phyloP scores from a whole-genome alignment of 1,140 invertebrate genomes.

The Drosophila seguyi region DNA sequence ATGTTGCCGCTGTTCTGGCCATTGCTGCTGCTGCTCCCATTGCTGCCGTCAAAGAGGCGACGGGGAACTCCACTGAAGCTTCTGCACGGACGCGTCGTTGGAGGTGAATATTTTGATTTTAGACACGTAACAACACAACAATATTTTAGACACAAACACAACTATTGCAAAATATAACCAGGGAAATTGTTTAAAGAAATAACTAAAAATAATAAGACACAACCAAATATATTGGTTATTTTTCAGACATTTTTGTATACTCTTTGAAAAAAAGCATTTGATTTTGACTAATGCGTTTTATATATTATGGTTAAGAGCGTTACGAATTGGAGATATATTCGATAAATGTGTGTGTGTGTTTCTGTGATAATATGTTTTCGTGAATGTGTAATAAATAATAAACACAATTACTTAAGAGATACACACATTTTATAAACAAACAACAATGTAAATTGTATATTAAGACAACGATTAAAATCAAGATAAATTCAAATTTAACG shows the following conservation, averaged over 20 bases:
- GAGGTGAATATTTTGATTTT: slow-evolving; percentile 41
- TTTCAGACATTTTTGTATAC: neutral
- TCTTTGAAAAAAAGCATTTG: slow-evolving; percentile 38
- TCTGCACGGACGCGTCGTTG: slow-evolving; percentile 54
- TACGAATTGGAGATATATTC: neutral
- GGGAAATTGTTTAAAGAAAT: neutral
- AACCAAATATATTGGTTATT: slow-evolving; percentile 18
- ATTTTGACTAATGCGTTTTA: slow-evolving; percentile 44
- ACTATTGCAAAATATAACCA: slow-evolving; percentile 47
- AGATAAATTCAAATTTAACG: neutral
- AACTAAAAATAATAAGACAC: slow-evolving; percentile 1
- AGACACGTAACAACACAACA: slow-evolving; percentile 51
- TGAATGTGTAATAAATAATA: slow-evolving; percentile 18
- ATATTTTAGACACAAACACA: slow-evolving; percentile 43
- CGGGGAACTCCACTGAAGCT: slow-evolving; percentile 82
- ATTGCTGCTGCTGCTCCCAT: slow-evolving; percentile 39
- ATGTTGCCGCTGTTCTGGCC: slow-evolving; percentile 41
- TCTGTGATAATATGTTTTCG: slow-evolving; percentile 4
- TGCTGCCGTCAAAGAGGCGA: slow-evolving; percentile 79
- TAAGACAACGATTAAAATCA: neutral
- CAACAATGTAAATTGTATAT: neutral
- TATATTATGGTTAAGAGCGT: slow-evolving; percentile 19
- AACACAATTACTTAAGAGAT: neutral
- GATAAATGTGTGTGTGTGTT: slow-evolving; percentile 11
- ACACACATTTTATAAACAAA: neutral